phyloP scores from a whole-genome alignment of 2,113 vertebrate genomes.

The Suricata suricatta region DNA sequence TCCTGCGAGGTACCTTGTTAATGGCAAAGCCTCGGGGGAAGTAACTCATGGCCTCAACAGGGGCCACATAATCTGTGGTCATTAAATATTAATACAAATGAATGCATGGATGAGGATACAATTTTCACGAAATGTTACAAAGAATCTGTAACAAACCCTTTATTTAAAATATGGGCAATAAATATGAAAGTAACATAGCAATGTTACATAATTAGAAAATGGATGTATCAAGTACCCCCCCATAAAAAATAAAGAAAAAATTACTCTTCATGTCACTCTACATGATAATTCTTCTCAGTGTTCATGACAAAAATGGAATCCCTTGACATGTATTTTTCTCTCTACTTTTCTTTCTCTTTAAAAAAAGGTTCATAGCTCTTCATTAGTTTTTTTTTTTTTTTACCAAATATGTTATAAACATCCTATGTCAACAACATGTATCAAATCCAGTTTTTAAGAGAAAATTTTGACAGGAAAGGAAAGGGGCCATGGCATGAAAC shows the following conservation, averaged over 20 bases:
- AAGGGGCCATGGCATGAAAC: not conserved
- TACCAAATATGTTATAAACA: not conserved
- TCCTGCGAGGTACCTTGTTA: accelerated
- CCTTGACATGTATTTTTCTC: not conserved
- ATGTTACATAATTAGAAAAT: not conserved
- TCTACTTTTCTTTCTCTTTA: not conserved
- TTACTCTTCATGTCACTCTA: not conserved
- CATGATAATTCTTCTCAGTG: not conserved
- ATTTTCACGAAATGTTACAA: not conserved
- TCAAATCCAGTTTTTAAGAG: not conserved
- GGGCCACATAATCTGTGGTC: not conserved
- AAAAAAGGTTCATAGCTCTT: not conserved
- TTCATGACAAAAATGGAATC: not conserved
- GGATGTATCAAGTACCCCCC: not conserved
- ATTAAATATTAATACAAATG: not conserved
- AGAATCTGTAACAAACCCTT: not conserved
- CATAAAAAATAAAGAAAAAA: not conserved
- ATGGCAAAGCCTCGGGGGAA: not conserved
- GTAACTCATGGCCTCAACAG: not conserved
- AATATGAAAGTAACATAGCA: not conserved
- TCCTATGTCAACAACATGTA: not conserved
- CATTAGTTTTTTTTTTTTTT: not conserved
- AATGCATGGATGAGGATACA: not conserved
- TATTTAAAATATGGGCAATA: not conserved
- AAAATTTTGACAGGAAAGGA: not conserved